Conservation (phyloP, 2,888 invertebrate genomes). For the Cephus spinipes region DNA sequence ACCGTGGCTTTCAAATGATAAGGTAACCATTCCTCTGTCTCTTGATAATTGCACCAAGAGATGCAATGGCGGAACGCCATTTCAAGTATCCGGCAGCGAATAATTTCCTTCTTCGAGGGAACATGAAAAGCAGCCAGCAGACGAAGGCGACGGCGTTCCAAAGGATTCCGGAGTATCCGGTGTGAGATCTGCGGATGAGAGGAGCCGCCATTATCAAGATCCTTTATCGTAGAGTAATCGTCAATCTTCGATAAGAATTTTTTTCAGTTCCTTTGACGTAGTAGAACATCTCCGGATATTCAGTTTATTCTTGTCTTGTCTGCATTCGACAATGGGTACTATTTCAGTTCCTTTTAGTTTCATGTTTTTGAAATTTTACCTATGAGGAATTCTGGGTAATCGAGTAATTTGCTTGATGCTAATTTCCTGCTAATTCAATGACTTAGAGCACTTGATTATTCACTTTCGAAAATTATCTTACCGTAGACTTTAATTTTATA, state of each 20-base stretch:
- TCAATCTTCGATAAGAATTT: background rate
- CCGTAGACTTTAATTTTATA: background rate
- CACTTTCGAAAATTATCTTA: background rate
- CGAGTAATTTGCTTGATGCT: background rate
- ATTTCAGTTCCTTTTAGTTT: background rate
- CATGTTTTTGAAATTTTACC: background rate
- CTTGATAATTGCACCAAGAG: background rate
- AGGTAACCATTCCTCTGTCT: background rate
- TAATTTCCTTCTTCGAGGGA: background rate
- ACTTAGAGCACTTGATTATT: background rate
- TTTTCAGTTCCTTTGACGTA: background rate
- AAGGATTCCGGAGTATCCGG: background rate
- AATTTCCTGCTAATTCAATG: background rate
- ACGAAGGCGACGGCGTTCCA: background rate
- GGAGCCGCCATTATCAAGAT: background rate
- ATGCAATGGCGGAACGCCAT: background rate
- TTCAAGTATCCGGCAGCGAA: background rate
- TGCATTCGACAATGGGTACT: background rate
- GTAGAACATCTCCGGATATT: background rate
- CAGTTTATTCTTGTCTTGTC: background rate
- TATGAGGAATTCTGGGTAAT: background rate
- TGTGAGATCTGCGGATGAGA: background rate
- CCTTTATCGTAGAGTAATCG: background rate
- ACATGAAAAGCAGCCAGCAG: background rate
- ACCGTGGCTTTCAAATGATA: background rate